phyloP scores from a whole-genome alignment of 2,888 invertebrate species.

The Catonia carolina region DNA sequence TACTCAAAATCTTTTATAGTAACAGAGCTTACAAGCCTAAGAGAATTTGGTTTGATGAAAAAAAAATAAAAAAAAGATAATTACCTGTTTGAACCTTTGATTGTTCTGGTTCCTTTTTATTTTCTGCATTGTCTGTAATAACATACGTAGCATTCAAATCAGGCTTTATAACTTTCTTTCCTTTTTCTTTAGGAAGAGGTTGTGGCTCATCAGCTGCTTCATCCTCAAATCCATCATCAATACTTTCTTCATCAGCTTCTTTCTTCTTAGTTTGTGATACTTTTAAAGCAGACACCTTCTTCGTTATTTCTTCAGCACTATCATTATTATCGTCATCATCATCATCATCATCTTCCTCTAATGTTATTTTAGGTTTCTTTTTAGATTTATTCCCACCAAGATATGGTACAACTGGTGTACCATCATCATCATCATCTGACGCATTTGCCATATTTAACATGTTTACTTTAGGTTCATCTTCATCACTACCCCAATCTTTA shows the following conservation, averaged over 20 bases:
- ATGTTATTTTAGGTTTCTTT: slow-evolving; percentile 30
- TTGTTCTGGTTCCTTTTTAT: no score
- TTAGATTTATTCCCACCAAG: slow-evolving; percentile 28
- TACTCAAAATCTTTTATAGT: no score
- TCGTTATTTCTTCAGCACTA: slow-evolving; percentile 35
- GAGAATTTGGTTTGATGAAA: no score
- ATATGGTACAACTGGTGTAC: neutral
- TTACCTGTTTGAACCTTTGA: no score
- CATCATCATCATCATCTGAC: slow-evolving; percentile 25
- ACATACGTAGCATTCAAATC: neutral
- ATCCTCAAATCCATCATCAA: slow-evolving; percentile 29
- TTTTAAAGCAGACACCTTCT: neutral
- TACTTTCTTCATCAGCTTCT: slow-evolving; percentile 25
- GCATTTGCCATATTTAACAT: slow-evolving; percentile 28
- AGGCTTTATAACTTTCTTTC: neutral
- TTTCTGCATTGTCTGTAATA: no score
- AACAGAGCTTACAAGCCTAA: no score
- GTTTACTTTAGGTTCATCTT: slow-evolving; percentile 45
- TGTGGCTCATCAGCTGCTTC: slow-evolving; percentile 25
- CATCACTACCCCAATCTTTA: slow-evolving; percentile 50
- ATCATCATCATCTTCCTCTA: slow-evolving; percentile 29
- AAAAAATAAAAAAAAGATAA: no score
- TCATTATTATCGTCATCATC: slow-evolving; percentile 35
- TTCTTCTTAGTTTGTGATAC: slow-evolving; percentile 9
- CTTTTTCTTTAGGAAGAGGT: neutral